phyloP scores from a whole-genome alignment of 2,888 invertebrate genomes.

The Aporophyla nigra region DNA sequence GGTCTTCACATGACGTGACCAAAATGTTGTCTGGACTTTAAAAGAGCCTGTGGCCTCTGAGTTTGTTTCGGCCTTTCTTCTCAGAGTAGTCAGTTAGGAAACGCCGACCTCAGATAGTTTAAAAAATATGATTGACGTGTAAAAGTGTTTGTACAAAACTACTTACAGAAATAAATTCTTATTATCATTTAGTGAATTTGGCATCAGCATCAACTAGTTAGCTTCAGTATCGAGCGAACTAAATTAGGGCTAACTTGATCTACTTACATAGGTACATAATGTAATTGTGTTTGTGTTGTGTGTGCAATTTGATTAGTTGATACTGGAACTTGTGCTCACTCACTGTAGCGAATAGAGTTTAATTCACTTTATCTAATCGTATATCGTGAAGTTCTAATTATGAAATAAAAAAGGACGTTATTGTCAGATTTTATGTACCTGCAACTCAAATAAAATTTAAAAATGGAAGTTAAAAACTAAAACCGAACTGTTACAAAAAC shows the following conservation, averaged over 20 bases:
- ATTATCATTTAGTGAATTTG: not conserved
- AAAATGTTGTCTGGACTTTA: no score
- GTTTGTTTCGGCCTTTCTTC: no score
- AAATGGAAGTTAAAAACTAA: no score
- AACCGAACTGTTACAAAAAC: no score
- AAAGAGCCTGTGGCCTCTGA: no score
- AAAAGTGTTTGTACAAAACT: no score
- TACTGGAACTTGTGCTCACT: constrained; percentile 9
- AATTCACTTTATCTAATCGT: not conserved
- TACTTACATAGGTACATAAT: constrained; percentile 15
- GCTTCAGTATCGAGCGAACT: constrained; percentile 15
- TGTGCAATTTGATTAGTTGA: constrained; percentile 33
- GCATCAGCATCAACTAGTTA: constrained; percentile 21
- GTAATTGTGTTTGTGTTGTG: constrained; percentile 40
- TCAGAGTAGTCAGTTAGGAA: no score
- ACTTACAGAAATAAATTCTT: no score
- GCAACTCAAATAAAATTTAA: not conserved
- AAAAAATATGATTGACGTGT: no score
- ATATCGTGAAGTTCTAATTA: not conserved
- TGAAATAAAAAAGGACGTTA: not conserved
- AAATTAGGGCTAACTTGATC: constrained; percentile 47
- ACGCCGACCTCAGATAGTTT: no score
- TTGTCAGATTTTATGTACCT: not conserved
- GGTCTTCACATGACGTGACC: no score
- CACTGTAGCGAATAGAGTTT: not conserved